These are phyloP conservation scores for Eupithecia subumbrata DNA, from an alignment of 2,888 invertebrate genomes.

Conservation along the genomic window DNA sequence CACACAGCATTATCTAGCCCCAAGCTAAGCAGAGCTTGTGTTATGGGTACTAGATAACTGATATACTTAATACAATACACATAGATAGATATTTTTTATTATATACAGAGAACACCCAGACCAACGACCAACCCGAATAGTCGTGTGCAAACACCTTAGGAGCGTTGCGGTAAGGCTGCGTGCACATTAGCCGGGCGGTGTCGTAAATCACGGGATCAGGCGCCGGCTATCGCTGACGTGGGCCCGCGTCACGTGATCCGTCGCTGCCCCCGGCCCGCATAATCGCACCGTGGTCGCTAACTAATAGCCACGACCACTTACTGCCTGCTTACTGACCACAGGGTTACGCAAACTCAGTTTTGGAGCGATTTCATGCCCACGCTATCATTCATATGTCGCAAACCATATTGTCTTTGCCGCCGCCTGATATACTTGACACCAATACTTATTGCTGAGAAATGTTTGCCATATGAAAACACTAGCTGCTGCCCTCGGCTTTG, in stretches of 20 bases:
- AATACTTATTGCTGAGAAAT: neutral
- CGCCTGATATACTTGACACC: neutral
- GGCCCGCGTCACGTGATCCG: conserved; percentile 55
- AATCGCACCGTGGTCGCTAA: conserved; percentile 24
- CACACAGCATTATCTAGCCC: too few relatives aligned
- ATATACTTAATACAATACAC: too few relatives aligned
- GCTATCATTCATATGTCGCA: neutral
- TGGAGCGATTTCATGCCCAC: neutral
- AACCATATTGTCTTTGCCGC: neutral
- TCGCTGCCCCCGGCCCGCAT: conserved; percentile 41
- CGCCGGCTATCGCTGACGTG: conserved; percentile 64
- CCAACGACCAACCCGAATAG: too few relatives aligned
- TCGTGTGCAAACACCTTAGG: conserved; percentile 16
- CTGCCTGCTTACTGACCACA: conserved; percentile 1
- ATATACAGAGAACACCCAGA: too few relatives aligned
- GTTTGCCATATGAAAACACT: neutral
- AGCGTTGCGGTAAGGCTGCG: conserved; percentile 53
- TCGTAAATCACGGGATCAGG: conserved; percentile 76
- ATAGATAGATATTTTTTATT: too few relatives aligned
- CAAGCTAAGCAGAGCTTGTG: too few relatives aligned
- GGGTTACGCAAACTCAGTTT: conserved; percentile 7
- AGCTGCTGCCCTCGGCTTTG: too few relatives aligned
- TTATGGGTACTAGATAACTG: too few relatives aligned
- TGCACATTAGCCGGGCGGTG: conserved; percentile 57
- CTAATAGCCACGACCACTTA: conserved; percentile 16